A percentile compares a stretch with the other conserved stretches of the same genome.
Conservation (phyloP, 2,113 vertebrate genomes). For the Phylloscopus whistleri region DNA sequence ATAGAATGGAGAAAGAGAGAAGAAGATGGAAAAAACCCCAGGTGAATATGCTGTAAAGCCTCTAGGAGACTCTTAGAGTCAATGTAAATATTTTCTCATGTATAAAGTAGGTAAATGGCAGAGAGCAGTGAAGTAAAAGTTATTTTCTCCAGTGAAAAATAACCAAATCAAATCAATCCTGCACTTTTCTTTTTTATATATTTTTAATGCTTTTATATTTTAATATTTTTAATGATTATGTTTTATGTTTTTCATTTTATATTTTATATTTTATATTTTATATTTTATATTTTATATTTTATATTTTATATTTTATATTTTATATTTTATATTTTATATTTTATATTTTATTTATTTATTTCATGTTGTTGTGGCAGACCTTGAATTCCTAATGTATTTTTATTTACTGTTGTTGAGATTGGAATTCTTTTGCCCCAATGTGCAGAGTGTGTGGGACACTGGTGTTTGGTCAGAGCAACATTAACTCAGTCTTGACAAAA, state of each 20-base stretch:
- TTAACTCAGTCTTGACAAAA: neutral
- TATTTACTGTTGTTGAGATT: neutral
- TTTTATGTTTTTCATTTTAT: neutral
- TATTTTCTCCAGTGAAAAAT: neutral
- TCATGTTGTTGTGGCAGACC: neutral
- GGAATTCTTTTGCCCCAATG: neutral
- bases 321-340: neutral
- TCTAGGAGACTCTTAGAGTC: neutral
- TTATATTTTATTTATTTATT: neutral
- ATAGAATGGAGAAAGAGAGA: neutral
- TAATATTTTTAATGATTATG: too few relatives aligned
- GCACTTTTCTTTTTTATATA: neutral
- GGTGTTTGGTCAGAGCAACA: neutral
- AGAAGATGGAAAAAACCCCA: neutral
- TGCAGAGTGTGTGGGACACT: fast-evolving
- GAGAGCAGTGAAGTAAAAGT: neutral
- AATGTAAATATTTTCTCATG: neutral
- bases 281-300: neutral
- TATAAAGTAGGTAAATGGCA: neutral
- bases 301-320: neutral
- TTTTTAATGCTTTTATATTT: neutral
- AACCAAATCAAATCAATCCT: neutral
- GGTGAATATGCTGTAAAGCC: neutral
- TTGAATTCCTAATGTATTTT: neutral
- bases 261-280: neutral